These are phyloP conservation scores for Diorhabda sublineata DNA, from an alignment of 1,140 invertebrate species.

Conservation along the genomic window DNA sequence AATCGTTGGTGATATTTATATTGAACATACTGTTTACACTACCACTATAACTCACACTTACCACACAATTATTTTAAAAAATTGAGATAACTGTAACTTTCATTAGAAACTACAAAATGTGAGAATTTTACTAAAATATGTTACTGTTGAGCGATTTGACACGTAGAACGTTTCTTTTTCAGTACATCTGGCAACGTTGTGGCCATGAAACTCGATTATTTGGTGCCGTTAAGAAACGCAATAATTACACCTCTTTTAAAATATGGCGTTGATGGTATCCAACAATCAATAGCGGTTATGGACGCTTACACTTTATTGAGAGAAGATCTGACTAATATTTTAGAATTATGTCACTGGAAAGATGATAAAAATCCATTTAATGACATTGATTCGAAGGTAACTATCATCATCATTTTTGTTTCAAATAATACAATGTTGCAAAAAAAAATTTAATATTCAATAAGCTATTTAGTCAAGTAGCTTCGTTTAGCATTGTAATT, in stretches of 20 bases:
- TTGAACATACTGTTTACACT: no score
- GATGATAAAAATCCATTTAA: conserved; percentile 70
- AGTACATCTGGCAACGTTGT: conserved; percentile 73
- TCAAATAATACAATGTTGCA: conserved; percentile 7
- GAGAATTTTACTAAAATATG: no score
- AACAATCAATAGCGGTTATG: conserved; percentile 70
- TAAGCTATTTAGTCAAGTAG: no score
- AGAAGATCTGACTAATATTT: conserved; percentile 86
- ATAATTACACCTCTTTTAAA: conserved; percentile 70
- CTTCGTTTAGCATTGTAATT: no score
- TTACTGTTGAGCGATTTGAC: no score
- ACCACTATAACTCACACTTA: no score
- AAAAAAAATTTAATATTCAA: no score
- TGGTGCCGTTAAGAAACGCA: conserved; percentile 64
- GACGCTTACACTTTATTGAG: conserved; percentile 79
- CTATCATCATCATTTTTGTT: not conserved
- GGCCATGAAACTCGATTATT: conserved; percentile 80
- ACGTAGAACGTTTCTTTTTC: conserved; percentile 14
- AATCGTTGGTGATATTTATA: no score
- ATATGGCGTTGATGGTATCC: conserved; percentile 67
- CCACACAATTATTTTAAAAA: no score
- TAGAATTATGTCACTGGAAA: conserved; percentile 83
- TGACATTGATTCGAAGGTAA: conserved; percentile 73
- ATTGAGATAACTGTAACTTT: no score
- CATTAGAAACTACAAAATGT: no score